Conservation (phyloP, 2,797 vertebrate genomes). For the Typhlichthys eigenmanni region DNA sequence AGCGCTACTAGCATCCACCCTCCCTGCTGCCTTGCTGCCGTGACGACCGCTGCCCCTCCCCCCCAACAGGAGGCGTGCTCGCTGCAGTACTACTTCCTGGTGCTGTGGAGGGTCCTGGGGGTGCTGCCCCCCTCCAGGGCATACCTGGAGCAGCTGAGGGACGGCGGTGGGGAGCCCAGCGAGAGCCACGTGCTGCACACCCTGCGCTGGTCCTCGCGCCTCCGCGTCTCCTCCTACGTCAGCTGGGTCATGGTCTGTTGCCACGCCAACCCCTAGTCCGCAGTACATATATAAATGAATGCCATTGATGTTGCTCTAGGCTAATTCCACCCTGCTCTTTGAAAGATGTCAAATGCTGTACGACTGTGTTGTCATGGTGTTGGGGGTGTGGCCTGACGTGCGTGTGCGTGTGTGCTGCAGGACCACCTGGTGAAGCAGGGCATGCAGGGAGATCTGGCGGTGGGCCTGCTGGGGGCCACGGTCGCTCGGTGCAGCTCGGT, state of each 20-base stretch:
- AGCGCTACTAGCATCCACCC: no score
- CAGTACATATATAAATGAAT: neutral
- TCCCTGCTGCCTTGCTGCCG: no score
- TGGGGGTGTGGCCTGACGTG: no score
- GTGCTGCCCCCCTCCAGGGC: slow-evolving; percentile 91
- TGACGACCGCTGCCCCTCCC: no score
- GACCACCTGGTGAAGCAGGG: slow-evolving; percentile 93
- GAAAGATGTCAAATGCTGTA: no score
- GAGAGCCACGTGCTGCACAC: slow-evolving; percentile 97
- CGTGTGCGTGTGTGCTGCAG: slow-evolving; percentile 58
- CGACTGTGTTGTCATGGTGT: no score
- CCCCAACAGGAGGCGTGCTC: slow-evolving; percentile 91
- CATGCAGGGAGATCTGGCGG: slow-evolving; percentile 89
- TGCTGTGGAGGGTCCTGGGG: slow-evolving; percentile 94
- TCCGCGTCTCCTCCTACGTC: slow-evolving; percentile 85
- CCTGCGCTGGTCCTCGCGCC: slow-evolving; percentile 93
- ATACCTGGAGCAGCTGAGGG: slow-evolving; percentile 91
- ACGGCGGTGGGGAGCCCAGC: slow-evolving; percentile 84
- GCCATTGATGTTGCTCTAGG: no score
- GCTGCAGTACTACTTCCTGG: slow-evolving; percentile 95
- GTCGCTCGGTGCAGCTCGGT: slow-evolving; percentile 88
- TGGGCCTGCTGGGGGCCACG: slow-evolving; percentile 84
- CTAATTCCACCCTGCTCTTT: no score
- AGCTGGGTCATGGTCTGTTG: slow-evolving; percentile 90
- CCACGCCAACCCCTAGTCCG: neutral